Conservation (phyloP, 2,888 invertebrate species). For the Leistus spinibarbis region DNA sequence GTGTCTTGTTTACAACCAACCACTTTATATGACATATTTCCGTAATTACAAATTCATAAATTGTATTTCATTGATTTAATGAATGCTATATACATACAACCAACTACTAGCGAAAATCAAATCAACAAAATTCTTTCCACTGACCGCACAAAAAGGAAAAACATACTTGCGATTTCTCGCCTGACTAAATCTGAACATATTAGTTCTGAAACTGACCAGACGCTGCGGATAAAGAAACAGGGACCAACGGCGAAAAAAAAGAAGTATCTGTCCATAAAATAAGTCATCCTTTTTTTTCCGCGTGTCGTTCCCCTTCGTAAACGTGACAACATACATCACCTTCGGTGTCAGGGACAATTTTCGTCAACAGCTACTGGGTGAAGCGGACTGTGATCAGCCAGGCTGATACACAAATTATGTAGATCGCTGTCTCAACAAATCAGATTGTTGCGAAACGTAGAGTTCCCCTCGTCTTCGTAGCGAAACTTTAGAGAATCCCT, state of each 20-base stretch:
- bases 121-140: neutral
- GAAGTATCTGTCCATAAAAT: constrained; percentile 26
- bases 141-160: constrained; percentile 7
- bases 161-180: neutral
- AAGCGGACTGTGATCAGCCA: neutral
- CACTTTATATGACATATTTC: too few species aligned
- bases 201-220: constrained; percentile 19
- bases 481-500: neutral
- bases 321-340: constrained; percentile 30
- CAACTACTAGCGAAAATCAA: too few species aligned
- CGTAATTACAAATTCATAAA: too few species aligned
- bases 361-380: constrained; percentile 3
- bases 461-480: neutral
- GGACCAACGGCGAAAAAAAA: neutral
- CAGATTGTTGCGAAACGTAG: neutral
- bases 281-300: constrained; percentile 17
- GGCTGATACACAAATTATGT: constrained; percentile 24
- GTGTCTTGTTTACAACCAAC: too few species aligned
- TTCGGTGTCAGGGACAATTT: constrained; percentile 19
- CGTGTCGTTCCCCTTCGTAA: neutral
- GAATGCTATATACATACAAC: too few species aligned
- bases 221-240: neutral
- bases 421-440: constrained; percentile 24
- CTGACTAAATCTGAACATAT: constrained; percentile 15
- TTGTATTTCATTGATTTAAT: too few species aligned